These are phyloP conservation scores for Osmerus eperlanus DNA, from an alignment of 2,113 vertebrate species.

Conservation along the genomic window DNA sequence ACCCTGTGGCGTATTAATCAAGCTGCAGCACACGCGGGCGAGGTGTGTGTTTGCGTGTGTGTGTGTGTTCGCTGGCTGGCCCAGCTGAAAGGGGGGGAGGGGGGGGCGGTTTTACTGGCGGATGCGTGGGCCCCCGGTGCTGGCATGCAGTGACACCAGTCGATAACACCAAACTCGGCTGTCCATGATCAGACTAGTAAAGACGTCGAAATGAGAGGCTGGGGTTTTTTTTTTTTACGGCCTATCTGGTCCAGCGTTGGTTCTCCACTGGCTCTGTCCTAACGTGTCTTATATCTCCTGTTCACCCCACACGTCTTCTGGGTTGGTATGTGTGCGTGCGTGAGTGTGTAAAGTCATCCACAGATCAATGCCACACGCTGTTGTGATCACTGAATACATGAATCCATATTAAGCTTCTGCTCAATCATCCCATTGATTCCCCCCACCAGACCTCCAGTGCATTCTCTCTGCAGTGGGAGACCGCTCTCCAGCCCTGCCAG, in stretches of 20 bases:
- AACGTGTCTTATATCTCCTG: too few relatives aligned
- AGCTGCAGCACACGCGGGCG: background rate
- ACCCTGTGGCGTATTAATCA: constrained; percentile 26
- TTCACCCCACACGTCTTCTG: background rate
- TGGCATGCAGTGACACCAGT: too few relatives aligned
- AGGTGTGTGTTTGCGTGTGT: background rate
- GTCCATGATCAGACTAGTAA: too few relatives aligned
- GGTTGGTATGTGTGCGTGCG: background rate
- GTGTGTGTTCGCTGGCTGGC: background rate
- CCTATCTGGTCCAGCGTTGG: too few relatives aligned
- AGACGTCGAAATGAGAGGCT: too few relatives aligned
- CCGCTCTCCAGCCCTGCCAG: too few relatives aligned
- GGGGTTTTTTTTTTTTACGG: too few relatives aligned
- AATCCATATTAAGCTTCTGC: constrained; percentile 54
- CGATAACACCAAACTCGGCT: too few relatives aligned
- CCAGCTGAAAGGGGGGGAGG: too few relatives aligned
- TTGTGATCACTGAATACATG: constrained; percentile 60
- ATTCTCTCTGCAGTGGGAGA: background rate
- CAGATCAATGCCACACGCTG: constrained; percentile 59
- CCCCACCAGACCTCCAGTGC: background rate
- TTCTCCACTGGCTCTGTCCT: too few relatives aligned
- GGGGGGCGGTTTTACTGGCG: too few relatives aligned
- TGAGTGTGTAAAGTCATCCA: constrained; percentile 20
- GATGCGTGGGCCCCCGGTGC: too few relatives aligned
- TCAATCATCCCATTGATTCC: constrained; percentile 47